Evolutionary conservation across 2,797 vertebrate species (phyloP).

Genomic region (Myotis findleyi): DNA sequence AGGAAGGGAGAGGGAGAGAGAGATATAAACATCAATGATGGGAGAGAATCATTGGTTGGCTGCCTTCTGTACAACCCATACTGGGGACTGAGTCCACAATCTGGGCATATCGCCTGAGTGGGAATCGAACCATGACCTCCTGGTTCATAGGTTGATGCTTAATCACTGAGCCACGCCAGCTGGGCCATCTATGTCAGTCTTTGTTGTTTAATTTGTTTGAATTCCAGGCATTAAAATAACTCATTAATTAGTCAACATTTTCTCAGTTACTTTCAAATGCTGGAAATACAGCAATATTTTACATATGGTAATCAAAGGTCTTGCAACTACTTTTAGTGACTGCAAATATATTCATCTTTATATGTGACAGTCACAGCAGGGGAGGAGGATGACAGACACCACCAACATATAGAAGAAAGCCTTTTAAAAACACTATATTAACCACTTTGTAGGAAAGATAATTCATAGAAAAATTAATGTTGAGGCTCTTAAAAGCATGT

Average conservation of each 20-base stretch:
- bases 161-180: too few relatives aligned
- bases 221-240: slow-evolving; percentile 50
- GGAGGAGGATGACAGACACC: not conserved
- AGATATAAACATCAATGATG: too few relatives aligned
- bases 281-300: slow-evolving; percentile 53
- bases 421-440: slow-evolving; percentile 26
- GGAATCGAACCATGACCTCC: too few relatives aligned
- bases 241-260: slow-evolving; percentile 39
- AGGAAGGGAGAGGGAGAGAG: too few relatives aligned
- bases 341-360: slow-evolving; percentile 54
- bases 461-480: slow-evolving; percentile 43
- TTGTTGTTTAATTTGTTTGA: slow-evolving; percentile 57
- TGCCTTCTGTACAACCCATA: too few relatives aligned
- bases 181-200: not conserved
- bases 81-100: too few relatives aligned
- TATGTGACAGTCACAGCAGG: not conserved
- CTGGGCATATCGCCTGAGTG: too few relatives aligned
- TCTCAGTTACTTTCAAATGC: slow-evolving; percentile 7
- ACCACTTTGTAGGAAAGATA: not conserved
- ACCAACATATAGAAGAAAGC: not conserved
- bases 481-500: slow-evolving; percentile 29
- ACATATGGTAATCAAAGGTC: not conserved
- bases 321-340: not conserved
- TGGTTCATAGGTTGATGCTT: too few relatives aligned
- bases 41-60: too few relatives aligned